A percentile compares a stretch with the other conserved stretches of the same genome.
These are phyloP conservation scores for Pinctada fucata DNA, from an alignment of 2,888 invertebrate genomes.

Conservation along the genomic window DNA sequence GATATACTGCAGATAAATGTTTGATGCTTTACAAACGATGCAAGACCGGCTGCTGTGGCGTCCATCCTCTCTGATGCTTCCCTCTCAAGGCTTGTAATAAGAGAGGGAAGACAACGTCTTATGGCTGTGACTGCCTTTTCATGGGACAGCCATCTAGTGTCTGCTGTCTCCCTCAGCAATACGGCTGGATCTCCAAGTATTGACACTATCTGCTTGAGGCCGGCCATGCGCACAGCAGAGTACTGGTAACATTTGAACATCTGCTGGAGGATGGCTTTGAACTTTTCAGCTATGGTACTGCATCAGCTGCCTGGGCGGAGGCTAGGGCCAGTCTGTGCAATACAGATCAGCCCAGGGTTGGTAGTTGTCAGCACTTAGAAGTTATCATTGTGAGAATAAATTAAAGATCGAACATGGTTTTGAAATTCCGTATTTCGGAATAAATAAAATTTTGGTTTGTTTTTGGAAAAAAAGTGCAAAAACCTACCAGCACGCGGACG, in stretches of 20 bases:
- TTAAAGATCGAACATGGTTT: too few relatives aligned
- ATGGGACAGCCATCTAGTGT: slow-evolving; percentile 45
- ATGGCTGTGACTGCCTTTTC: slow-evolving; percentile 33
- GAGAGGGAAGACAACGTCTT: slow-evolving; percentile 27
- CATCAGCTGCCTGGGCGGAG: slow-evolving; percentile 2
- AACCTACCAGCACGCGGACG: too few relatives aligned
- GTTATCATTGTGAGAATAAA: too few relatives aligned
- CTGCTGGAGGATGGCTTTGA: slow-evolving; percentile 39
- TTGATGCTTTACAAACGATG: slow-evolving; percentile 33
- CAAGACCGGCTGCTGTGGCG: slow-evolving; percentile 34
- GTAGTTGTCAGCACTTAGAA: too few relatives aligned
- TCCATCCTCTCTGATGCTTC: slow-evolving; percentile 38
- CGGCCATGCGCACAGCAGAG: slow-evolving; percentile 35
- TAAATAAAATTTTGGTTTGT: too few relatives aligned
- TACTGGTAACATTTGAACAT: slow-evolving; percentile 38
- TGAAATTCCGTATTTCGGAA: too few relatives aligned
- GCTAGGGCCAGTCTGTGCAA: too few relatives aligned
- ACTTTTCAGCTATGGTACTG: neutral
- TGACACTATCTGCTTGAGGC: slow-evolving; percentile 13
- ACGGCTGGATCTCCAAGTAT: slow-evolving; percentile 17
- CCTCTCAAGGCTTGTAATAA: slow-evolving; percentile 37
- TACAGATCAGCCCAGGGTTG: too few relatives aligned
- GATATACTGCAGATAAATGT: slow-evolving; percentile 34
- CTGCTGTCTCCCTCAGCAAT: slow-evolving; percentile 27
- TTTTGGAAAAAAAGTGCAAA: too few relatives aligned